Base-by-base conservation (phyloP, 1,140 invertebrate genomes). In the Lordiphosa mommai region DNA sequence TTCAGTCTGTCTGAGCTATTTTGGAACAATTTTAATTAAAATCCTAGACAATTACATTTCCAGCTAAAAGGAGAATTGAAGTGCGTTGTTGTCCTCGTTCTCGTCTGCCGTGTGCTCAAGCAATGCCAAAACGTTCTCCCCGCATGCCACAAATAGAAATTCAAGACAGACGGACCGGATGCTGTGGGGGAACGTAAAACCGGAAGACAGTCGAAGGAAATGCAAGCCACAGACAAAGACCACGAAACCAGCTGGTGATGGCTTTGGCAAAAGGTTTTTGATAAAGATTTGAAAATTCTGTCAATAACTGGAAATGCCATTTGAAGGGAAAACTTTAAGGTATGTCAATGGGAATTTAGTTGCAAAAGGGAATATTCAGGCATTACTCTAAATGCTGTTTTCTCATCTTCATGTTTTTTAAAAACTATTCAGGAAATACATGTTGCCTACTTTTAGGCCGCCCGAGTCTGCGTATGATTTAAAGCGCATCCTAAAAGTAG, bases 21-120 rank as follows among this genome's bases (percentile, higher is more conserved):
- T 80, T 67, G 41, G 56, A 80, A 80, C 72, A 80, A 80, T 80
- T 80, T 80, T 80, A 80, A 80, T 80, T 80, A 80, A 80, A 80
- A 80, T 73, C 76, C 58, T 68, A 80, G 76, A 80, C 76, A 82
- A 80, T 80, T 71, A 70, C 76, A 80, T 58, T 60, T 61, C 53
- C 9, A 46, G 57, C 33, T 16, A 46, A 33, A 52, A 33, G 49
- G 20, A 48, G 34, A 71, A 50, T 27, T 34, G 30, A 64, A 65
- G 61, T 65, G 50, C 50, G 44, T 52, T 3, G 16, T 17, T 17
- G 16, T 17, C 60, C 44, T 48, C 60, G 16, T 17, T 56, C 44
- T 48, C 60, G 65, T 58, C 52, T 80, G 74, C 67, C 59, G 66
- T 82, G 76, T 82, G 70, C 56, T 74, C 65, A 71, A 82, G 76